Conservation (phyloP, 2,888 invertebrate species). For the Candidula unifasciata region DNA sequence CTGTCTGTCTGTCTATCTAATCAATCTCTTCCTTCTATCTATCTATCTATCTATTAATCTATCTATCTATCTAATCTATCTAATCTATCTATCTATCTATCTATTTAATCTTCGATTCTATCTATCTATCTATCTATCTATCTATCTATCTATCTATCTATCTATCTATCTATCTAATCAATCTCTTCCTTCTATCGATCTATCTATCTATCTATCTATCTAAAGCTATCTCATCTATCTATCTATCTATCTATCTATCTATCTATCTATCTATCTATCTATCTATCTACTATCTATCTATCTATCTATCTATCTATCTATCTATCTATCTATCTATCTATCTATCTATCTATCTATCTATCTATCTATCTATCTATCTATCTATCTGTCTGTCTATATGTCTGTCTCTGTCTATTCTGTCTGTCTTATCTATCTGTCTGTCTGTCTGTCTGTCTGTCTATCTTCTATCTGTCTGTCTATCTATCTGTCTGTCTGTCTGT, state of each 20-base stretch:
- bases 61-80: neutral
- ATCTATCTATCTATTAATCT: neutral
- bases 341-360: too few relatives aligned
- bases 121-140: too few relatives aligned
- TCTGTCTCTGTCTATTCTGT: neutral
- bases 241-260: conserved; percentile 8
- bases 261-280: neutral
- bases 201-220: conserved; percentile 8
- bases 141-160: too few relatives aligned
- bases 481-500: neutral
- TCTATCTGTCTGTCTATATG: too few relatives aligned
- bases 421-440: neutral
- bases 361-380: too few relatives aligned
- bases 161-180: neutral
- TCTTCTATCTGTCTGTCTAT: conserved; percentile 1
- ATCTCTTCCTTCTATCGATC: neutral
- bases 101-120: too few relatives aligned
- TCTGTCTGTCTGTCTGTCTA: neutral
- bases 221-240: conserved; percentile 1
- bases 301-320: too few relatives aligned
- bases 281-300: neutral
- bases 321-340: too few relatives aligned
- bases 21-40: neutral
- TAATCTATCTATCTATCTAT: too few relatives aligned
- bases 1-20: neutral